phyloP scores from a whole-genome alignment of 2,797 vertebrate genomes.

The Podarcis lilfordi region DNA sequence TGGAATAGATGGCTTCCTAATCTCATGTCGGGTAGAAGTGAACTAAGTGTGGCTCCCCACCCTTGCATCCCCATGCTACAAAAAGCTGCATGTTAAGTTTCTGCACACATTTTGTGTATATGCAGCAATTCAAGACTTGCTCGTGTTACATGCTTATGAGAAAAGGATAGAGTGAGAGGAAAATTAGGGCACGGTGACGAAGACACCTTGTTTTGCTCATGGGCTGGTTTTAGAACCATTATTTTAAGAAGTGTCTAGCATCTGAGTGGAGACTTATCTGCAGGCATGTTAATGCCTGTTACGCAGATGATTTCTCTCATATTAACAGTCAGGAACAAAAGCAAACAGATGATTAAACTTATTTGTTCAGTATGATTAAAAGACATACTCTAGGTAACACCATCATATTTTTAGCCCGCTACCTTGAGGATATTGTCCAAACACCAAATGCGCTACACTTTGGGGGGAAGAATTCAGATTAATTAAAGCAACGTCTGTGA shows the following conservation, averaged over 20 bases:
- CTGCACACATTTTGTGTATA: background rate
- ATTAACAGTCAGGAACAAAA: background rate
- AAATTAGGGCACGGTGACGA: background rate
- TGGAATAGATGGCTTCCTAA: too few relatives aligned
- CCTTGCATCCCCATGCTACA: background rate
- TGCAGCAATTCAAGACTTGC: background rate
- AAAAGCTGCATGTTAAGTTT: background rate
- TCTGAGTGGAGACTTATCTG: background rate
- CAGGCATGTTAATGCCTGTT: background rate
- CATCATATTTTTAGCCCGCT: conserved; percentile 10
- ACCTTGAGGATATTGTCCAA: conserved; percentile 23
- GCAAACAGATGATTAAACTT: background rate
- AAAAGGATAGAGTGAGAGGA: background rate
- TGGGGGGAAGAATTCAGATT: background rate
- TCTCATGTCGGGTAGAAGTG: background rate
- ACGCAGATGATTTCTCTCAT: background rate
- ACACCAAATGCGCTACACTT: background rate
- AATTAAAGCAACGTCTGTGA: conserved; percentile 16
- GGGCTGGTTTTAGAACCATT: background rate
- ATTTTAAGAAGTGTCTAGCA: background rate
- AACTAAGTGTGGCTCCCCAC: background rate
- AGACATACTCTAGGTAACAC: conserved; percentile 8
- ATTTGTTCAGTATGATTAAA: conserved; percentile 19
- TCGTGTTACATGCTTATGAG: background rate
- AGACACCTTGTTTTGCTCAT: background rate